Evolutionary conservation across 2,888 invertebrate genomes (phyloP).

Genomic region (Apamea anceps): DNA sequence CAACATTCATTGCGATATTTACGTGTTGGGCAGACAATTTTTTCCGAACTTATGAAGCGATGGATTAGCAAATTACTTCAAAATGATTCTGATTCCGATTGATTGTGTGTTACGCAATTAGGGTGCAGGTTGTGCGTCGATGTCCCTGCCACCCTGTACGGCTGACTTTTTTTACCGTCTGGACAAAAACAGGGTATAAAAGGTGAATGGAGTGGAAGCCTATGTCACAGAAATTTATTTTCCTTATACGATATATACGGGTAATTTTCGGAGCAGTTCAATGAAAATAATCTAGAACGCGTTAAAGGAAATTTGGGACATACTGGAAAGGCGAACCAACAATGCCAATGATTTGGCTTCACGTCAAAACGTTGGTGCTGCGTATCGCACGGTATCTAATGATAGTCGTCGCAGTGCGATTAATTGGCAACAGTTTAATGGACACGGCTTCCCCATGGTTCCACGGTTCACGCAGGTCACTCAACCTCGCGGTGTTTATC

Average conservation of each 20-base stretch:
- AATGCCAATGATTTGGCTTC: constrained; percentile 63
- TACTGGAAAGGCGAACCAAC: constrained; percentile 27
- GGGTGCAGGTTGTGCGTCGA: too few relatives aligned
- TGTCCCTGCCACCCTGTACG: too few relatives aligned
- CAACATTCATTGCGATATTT: too few relatives aligned
- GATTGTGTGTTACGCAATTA: too few relatives aligned
- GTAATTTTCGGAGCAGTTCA: constrained; percentile 8
- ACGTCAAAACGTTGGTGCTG: constrained; percentile 65
- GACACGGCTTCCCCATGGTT: constrained; percentile 67
- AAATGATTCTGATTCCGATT: too few relatives aligned
- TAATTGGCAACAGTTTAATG: constrained; percentile 73
- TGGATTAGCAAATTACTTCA: too few relatives aligned
- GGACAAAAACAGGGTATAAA: neutral
- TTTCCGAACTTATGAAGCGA: too few relatives aligned
- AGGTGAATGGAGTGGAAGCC: neutral
- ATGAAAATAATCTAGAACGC: constrained; percentile 12
- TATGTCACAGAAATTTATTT: too few relatives aligned
- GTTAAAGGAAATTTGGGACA: constrained; percentile 13
- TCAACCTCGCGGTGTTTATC: constrained; percentile 81
- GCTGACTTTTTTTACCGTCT: too few relatives aligned
- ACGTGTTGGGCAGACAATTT: too few relatives aligned
- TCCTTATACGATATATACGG: neutral
- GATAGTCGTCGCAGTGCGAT: constrained; percentile 64
- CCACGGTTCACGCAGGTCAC: constrained; percentile 73
- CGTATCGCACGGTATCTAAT: constrained; percentile 66